Conservation (phyloP, 2,888 invertebrate genomes). For the Pheosia tremula region DNA sequence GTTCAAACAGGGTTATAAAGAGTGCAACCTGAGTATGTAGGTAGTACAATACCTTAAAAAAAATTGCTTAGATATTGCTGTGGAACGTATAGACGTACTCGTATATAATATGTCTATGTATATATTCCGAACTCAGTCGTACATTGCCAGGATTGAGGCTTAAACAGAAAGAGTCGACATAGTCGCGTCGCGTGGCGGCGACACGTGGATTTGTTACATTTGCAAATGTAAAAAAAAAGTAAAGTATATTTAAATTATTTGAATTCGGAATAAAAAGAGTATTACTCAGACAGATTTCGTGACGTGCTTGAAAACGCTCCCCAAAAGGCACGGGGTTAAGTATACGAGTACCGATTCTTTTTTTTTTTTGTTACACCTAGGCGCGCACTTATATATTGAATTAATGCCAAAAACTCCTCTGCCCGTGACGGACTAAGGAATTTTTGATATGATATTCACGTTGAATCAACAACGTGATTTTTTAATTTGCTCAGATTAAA, state of each 20-base stretch:
- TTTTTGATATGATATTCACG: not conserved
- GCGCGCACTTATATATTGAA: conserved; percentile 17
- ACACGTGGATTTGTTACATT: conserved; percentile 26
- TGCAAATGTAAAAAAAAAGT: conserved; percentile 27
- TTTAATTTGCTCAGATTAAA: conserved; percentile 15
- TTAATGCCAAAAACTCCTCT: conserved; percentile 1
- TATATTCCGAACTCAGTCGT: too few species aligned
- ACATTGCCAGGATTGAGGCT: too few species aligned
- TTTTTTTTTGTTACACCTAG: conserved; percentile 4
- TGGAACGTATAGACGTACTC: too few species aligned
- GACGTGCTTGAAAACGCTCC: conserved; percentile 20
- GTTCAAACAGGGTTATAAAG: not conserved
- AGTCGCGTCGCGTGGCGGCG: conserved; percentile 8
- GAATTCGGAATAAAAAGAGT: conserved; percentile 34
- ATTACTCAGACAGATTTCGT: conserved; percentile 22
- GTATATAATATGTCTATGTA: too few species aligned
- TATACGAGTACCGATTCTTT: conserved; percentile 23
- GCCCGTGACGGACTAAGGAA: not conserved
- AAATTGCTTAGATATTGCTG: too few species aligned
- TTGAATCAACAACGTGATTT: conserved; percentile 8
- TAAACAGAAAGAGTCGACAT: too few species aligned
- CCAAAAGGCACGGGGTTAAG: conserved; percentile 18
- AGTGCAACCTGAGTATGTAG: too few species aligned
- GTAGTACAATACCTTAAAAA: too few species aligned
- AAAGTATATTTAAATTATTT: conserved; percentile 37